Percentiles rank a stretch among this genome's conserved stretches.
Evolutionary conservation across 2,797 vertebrate genomes (phyloP).

Genomic region (Anas acuta): DNA sequence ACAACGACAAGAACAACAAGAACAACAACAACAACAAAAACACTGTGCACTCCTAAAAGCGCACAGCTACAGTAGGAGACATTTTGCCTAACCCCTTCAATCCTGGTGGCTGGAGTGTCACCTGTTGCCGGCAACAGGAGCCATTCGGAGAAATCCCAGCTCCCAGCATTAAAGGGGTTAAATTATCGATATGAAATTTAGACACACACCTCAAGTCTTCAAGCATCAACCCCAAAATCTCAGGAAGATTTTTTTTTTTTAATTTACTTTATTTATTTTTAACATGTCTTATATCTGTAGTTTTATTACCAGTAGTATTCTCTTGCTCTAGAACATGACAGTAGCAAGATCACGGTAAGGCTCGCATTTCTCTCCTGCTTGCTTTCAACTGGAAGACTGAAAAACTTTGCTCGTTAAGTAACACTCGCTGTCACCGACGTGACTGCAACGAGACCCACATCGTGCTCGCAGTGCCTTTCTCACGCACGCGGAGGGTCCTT

Average conservation of each 20-base stretch:
- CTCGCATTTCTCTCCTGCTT: conserved; percentile 44
- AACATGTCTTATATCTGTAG: conserved; percentile 52
- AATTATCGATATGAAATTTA: conserved; percentile 43
- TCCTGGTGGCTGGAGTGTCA: not conserved
- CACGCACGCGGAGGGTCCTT: not conserved
- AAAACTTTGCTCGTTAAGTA: conserved; percentile 42
- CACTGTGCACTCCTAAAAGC: conserved; percentile 30
- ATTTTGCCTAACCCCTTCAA: conserved; percentile 41
- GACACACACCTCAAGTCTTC: conserved; percentile 67
- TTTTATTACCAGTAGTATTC: conserved; percentile 79
- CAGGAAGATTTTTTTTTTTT: conserved; percentile 55
- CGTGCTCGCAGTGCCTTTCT: not conserved
- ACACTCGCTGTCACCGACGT: not conserved
- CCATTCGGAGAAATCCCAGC: conserved; percentile 25
- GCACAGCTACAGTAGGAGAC: conserved; percentile 75
- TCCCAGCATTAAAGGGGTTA: conserved; percentile 41
- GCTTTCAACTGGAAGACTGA: conserved; percentile 73
- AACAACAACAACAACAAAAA: conserved; percentile 38
- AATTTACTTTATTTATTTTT: conserved; percentile 48
- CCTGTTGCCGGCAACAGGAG: conserved; percentile 62
- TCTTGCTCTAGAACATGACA: conserved; percentile 73
- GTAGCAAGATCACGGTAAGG: conserved; percentile 70
- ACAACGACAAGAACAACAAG: conserved; percentile 20
- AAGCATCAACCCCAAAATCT: conserved; percentile 74
- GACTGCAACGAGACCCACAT: not conserved